A percentile compares a stretch with the other conserved stretches of the same genome.
These are phyloP conservation scores for Labia minor DNA, from an alignment of 2,888 invertebrate species.

Conservation along the genomic window DNA sequence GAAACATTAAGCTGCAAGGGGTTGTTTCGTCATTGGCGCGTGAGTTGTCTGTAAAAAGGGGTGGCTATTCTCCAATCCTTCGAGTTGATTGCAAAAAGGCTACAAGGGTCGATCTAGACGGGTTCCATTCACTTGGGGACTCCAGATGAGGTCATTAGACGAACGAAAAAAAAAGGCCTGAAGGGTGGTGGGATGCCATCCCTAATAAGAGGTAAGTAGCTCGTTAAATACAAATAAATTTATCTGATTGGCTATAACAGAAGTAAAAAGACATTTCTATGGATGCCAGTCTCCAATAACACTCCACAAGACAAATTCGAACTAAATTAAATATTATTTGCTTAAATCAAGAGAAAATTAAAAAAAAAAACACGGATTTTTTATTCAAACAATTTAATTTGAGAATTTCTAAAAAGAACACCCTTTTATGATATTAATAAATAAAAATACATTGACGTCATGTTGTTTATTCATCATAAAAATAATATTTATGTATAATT, in stretches of 20 bases:
- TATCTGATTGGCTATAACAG: not conserved
- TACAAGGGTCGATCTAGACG: not conserved
- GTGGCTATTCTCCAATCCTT: not conserved
- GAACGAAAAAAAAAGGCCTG: not conserved
- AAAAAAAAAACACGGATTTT: too few species aligned
- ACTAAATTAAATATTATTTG: too few species aligned
- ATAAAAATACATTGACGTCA: too few species aligned
- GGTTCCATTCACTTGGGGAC: not conserved
- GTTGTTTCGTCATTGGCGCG: not conserved
- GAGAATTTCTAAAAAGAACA: too few species aligned
- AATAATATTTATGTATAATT: too few species aligned
- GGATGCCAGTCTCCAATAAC: too few species aligned
- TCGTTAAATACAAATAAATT: not conserved
- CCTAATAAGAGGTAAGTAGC: slow-evolving; percentile 6
- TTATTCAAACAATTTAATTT: too few species aligned
- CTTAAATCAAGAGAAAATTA: too few species aligned
- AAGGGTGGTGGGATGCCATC: not conserved
- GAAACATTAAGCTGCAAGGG: not conserved
- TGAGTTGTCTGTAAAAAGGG: not conserved
- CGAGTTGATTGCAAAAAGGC: slow-evolving; percentile 13
- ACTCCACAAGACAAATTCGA: too few species aligned
- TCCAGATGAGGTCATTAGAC: slow-evolving; percentile 2
- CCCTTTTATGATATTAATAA: too few species aligned
- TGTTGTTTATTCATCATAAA: too few species aligned
- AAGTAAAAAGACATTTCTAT: too few species aligned